Evolutionary conservation across 30 jellyfish, hydroid and myxozoan species (phyloP), one percentile per base, ranked within the genome.

Genomic region (Cassiopea andromeda): DNA sequence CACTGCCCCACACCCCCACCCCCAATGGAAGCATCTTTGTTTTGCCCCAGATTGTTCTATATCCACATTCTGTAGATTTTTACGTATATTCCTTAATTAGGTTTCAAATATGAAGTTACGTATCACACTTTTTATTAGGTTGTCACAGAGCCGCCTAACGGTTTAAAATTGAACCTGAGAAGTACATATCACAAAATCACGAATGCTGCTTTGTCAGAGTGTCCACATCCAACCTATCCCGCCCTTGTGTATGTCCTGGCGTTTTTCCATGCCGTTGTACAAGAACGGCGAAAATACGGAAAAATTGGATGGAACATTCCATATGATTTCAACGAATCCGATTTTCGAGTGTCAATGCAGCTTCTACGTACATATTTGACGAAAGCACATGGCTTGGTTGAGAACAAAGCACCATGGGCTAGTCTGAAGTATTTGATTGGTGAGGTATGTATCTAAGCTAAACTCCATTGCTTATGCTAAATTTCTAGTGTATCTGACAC

Each of bases 101-200:
- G n/a, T n/a, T n/a, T n/a, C n/a, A n/a, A n/a, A n/a, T n/a, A n/a
- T n/a, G n/a, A n/a, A n/a, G n/a, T n/a, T n/a, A n/a, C n/a, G n/a
- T n/a, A n/a, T n/a, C n/a, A n/a, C n/a, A n/a, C n/a, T n/a, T n/a
- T 66, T n/a, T 76, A 78, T 27, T 70, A 94, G 98, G 98, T 94
- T 50, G 98, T 94, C 7, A 94, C 98, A 15, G 98, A 94, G 89
- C 97, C 98, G 19, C 98, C 98, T 18, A 94, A 94, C 69, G 98
- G 98, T 1, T 77, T 94, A 84, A 94, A 94, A 76, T 71, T 94
- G 85, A 94, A 94, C 93, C 76, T 94, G 59, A 90, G 97, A 27
- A 94, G 98, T 70, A 94, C 98, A 44, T 86, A 75, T 85, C 97
- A 92, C 93, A 90, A 87, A 83, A 94, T 94, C 48, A 69, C 96